Evolutionary conservation across 2,888 invertebrate genomes (phyloP).

Genomic region (Caenorhabditis afra): DNA sequence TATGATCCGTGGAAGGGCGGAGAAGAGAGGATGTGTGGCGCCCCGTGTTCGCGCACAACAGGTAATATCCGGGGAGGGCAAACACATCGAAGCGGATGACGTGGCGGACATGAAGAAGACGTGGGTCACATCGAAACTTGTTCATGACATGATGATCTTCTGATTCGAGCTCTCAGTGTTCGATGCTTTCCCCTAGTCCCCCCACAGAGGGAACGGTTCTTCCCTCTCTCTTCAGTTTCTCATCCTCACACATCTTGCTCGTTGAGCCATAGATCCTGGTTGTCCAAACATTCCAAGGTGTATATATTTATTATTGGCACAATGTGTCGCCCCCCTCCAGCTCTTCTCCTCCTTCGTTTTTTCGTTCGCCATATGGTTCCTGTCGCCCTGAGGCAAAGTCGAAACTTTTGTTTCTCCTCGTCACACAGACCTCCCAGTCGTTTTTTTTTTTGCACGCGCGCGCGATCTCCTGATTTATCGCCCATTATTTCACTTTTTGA

Average conservation of each 20-base stretch:
- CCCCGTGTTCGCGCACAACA: slow-evolving; percentile 18
- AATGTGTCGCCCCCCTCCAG: slow-evolving; percentile 4
- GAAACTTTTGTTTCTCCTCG: background rate
- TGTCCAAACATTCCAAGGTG: slow-evolving; percentile 36
- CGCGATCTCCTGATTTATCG: slow-evolving; percentile 31
- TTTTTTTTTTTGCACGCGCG: background rate
- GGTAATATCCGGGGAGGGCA: background rate
- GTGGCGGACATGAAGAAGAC: no score
- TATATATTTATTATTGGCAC: slow-evolving; percentile 34
- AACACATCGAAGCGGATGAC: no score
- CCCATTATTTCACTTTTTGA: slow-evolving; percentile 26
- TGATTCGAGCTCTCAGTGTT: no score
- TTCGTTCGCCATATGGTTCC: slow-evolving; percentile 41
- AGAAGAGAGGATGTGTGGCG: slow-evolving; percentile 23
- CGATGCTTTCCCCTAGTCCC: no score
- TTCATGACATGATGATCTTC: no score
- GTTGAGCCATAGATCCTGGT: slow-evolving; percentile 14
- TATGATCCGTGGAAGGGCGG: slow-evolving; percentile 22
- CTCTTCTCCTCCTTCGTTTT: background rate
- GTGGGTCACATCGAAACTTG: no score
- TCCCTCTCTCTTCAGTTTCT: background rate
- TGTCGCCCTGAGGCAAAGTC: slow-evolving; percentile 14
- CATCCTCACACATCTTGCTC: slow-evolving; percentile 3
- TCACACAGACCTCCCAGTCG: slow-evolving; percentile 17
- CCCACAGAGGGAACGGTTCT: background rate